These are phyloP conservation scores for Panagrolaimus sp. DNA, from an alignment of 1,140 invertebrate genomes.

Conservation along the genomic window DNA sequence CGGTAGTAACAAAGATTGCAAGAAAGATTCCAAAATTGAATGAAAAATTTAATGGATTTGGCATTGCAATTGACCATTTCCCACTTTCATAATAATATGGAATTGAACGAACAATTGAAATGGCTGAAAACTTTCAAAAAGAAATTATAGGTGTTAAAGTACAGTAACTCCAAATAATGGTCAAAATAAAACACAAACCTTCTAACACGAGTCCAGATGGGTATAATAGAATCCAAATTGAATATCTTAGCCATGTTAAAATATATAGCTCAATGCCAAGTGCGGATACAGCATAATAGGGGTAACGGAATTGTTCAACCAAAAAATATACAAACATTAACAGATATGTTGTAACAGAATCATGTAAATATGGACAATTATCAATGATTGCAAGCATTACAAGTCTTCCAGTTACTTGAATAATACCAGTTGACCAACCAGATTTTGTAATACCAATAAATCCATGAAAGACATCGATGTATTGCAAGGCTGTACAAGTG, in stretches of 20 bases:
- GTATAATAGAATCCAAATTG: slow-evolving; percentile 25
- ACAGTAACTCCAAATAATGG: background rate
- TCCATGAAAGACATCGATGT: slow-evolving; percentile 19
- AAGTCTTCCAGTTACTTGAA: slow-evolving; percentile 25
- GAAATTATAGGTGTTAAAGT: no score
- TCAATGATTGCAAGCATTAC: slow-evolving; percentile 22
- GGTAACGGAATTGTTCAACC: slow-evolving; percentile 24
- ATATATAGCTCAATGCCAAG: slow-evolving; percentile 15
- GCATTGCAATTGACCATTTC: background rate
- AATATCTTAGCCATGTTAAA: slow-evolving; percentile 21
- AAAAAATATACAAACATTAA: slow-evolving; percentile 19
- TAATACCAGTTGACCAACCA: slow-evolving; percentile 15
- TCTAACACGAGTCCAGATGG: slow-evolving; percentile 21
- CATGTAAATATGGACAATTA: slow-evolving; percentile 1
- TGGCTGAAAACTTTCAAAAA: slow-evolving; percentile 20
- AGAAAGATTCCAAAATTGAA: slow-evolving; percentile 27
- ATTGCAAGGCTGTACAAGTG: slow-evolving; percentile 20
- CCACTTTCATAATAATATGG: slow-evolving; percentile 20
- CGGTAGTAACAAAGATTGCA: slow-evolving; percentile 15
- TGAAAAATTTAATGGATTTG: slow-evolving; percentile 22
- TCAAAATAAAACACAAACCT: slow-evolving; percentile 19
- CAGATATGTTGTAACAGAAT: slow-evolving; percentile 10
- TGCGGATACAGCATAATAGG: slow-evolving; percentile 18
- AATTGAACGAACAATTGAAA: slow-evolving; percentile 16
- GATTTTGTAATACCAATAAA: slow-evolving; percentile 23